Base-by-base conservation (phyloP, 2,888 invertebrate species). In the Gasteruption jaculator region DNA sequence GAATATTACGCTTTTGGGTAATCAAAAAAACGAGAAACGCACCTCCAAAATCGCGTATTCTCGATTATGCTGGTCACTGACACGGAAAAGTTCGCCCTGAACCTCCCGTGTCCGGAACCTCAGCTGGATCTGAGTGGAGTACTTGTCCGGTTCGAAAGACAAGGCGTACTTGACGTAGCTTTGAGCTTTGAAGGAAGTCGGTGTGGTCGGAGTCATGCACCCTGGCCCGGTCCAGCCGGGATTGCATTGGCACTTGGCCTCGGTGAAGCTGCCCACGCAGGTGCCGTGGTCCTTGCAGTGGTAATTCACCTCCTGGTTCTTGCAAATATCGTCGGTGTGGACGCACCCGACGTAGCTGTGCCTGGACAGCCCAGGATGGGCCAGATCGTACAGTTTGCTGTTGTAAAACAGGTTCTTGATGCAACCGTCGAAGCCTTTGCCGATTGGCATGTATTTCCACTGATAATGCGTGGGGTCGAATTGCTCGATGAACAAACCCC, bases 141-240 rank as follows among this genome's bases (percentile, higher is more conserved):
- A 94, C 55, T 89, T 79, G 62, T 93, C 91, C 0, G 93, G 93
- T 65, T 93, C 92, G 66, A 93, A 94, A 57, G 91, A 91, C 21
- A 96, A 74, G 2, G 93, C 92, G 68, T 95, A 96, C 68, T 94
- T 93, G n/a, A 96, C 92, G 71, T 94, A 96, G 53, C 93, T 93
- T 69, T 92, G 90, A 1, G 87, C 85, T 63, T 91, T 86, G 71
- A 96, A 94, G 46, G 93, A 93, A 1, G 92, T 90, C 0, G 92
- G 91, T 32, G 86, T 86, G 0, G 92, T 93, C 36, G 86, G 83
- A 30, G 86, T 80, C 58, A 86, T 85, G 64, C 92, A 92, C 0
- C 87, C 84, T 0, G 89, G 88, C 6, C 96, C 96, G 1, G 89
- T 89, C 86, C 88, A 99, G 7, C 97, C 97, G 0, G 96, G 93